Conservation (phyloP, 2,797 vertebrate species). For the Todus mexicanus region DNA sequence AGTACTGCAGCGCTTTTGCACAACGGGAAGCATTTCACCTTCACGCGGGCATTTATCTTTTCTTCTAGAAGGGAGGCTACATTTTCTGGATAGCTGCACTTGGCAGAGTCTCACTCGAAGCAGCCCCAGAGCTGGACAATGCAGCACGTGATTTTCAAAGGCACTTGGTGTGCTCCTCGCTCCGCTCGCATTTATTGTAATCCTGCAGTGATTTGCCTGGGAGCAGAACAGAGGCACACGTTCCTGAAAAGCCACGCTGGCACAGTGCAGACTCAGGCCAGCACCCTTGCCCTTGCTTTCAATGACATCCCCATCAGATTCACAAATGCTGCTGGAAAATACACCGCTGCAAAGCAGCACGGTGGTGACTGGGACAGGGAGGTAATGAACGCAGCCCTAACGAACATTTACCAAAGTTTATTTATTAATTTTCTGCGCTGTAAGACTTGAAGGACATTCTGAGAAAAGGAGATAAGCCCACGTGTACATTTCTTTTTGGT, state of each 20-base stretch:
- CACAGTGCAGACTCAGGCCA: background rate
- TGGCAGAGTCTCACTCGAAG: background rate
- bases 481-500: background rate
- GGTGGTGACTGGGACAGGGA: background rate
- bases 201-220: background rate
- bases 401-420: background rate
- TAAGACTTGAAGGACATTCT: background rate
- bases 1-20: background rate
- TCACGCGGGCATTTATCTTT: background rate
- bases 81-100: background rate
- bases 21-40: background rate
- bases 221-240: background rate
- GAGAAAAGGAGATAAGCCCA: background rate
- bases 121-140: background rate
- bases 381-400: background rate
- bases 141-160: background rate
- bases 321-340: background rate
- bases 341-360: rapidly evolving
- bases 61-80: background rate
- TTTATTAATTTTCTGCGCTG: background rate
- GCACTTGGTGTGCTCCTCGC: background rate
- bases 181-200: background rate
- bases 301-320: background rate
- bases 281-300: background rate
- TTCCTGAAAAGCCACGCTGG: background rate